Conservation (phyloP, 2,113 vertebrate species). For the Syrmaticus mikado region DNA sequence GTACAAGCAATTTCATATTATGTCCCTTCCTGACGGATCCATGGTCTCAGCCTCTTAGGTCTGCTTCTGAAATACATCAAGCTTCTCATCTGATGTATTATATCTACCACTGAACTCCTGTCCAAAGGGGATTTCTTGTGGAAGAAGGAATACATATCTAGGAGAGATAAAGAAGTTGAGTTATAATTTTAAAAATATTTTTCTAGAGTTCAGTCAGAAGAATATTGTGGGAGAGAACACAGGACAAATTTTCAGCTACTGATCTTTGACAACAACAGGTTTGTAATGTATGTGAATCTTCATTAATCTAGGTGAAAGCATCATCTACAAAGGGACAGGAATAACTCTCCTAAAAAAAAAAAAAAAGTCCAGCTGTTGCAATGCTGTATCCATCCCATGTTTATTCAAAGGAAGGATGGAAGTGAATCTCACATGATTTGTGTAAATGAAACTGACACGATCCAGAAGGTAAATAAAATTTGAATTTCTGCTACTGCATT, state of each 20-base stretch:
- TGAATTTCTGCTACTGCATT: neutral
- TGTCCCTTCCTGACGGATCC: conserved; percentile 45
- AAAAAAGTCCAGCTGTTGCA: neutral
- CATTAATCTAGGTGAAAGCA: neutral
- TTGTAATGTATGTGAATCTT: neutral
- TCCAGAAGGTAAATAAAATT: neutral
- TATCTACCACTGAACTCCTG: neutral
- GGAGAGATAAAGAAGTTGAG: neutral
- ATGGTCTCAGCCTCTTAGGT: conserved; percentile 4
- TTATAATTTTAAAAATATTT: conserved; percentile 11
- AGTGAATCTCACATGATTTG: neutral
- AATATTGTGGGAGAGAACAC: neutral
- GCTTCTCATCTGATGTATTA: conserved; percentile 21
- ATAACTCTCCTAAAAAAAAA: neutral
- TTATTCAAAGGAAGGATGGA: neutral
- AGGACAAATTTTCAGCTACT: neutral
- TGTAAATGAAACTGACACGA: neutral
- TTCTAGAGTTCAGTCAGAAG: neutral
- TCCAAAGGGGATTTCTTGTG: conserved; percentile 12
- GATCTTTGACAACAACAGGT: neutral
- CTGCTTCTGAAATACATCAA: conserved; percentile 1
- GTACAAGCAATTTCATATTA: conserved; percentile 47
- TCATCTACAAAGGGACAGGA: neutral
- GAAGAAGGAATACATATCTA: neutral
- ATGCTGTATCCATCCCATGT: neutral